phyloP scores from a whole-genome alignment of 2,888 invertebrate species.

The Tetragonula carbonaria region DNA sequence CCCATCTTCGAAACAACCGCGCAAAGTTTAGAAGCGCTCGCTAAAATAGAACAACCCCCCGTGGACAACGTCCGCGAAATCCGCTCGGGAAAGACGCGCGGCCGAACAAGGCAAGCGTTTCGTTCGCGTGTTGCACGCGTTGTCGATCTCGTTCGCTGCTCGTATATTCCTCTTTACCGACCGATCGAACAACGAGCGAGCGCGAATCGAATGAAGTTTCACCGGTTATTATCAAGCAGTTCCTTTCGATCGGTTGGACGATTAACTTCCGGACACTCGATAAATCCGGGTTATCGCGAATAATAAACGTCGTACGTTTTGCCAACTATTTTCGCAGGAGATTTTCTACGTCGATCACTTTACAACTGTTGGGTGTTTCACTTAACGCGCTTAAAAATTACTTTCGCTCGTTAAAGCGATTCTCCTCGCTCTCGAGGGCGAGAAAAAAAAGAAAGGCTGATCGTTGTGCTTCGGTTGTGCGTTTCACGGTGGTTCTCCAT shows the following conservation, averaged over 20 bases:
- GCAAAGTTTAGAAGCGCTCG: background rate
- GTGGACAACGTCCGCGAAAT: background rate
- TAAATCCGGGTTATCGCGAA: constrained; percentile 38
- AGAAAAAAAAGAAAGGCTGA: too few species aligned
- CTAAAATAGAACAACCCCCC: background rate
- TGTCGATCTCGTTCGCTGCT: too few species aligned
- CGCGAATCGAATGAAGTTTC: constrained; percentile 16
- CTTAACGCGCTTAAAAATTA: constrained; percentile 31
- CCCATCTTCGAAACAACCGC: background rate
- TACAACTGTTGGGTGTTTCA: background rate
- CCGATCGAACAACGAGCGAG: background rate
- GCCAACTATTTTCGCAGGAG: constrained; percentile 3
- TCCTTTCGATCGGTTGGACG: constrained; percentile 15
- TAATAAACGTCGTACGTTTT: constrained; percentile 13
- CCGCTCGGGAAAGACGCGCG: background rate
- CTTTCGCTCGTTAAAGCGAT: constrained; percentile 52
- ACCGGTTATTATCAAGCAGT: constrained; percentile 6
- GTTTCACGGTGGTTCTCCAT: too few species aligned
- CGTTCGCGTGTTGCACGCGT: background rate
- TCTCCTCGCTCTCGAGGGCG: background rate
- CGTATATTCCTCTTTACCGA: background rate
- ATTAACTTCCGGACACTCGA: background rate
- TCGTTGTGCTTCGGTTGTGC: background rate
- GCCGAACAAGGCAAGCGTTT: background rate
- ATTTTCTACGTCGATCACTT: constrained; percentile 15